Base-by-base conservation (phyloP, 2,113 vertebrate genomes). In the Notarius quadriscutis region DNA sequence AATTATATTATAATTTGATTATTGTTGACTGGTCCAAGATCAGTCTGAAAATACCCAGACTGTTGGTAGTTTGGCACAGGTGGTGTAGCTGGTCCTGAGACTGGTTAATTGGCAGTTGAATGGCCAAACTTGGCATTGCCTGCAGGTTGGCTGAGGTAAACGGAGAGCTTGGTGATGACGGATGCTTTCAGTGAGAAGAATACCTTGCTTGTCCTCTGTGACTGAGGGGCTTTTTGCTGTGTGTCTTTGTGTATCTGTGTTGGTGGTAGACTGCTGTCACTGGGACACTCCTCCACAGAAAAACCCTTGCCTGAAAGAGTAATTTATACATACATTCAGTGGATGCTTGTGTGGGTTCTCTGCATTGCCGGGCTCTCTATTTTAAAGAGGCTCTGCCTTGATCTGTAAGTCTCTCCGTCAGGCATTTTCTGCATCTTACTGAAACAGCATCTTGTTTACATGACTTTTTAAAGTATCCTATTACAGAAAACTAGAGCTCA, bases 121-220 rank as follows among this genome's bases (percentile, higher is more conserved):
- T 82, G 82, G 77, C 74, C 82, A 65, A 78, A 85, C 82, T 90
- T 90, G 89, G 90, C 91, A 88, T 69, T 60, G 80, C 22, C 7
- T 11, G 27, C 69, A 84, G 90, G 86, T 89, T 84, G 60, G 63
- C 69, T 89, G 86, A 89, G 87, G 87, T 91, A 84, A 82, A 91
- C 86, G 84, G 86, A 88, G 86, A 87, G 81, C 71, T 83, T 84
- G 83, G 87, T 58, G 72, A 86, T 81, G 85, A 87, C 60, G 84
- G 88, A 88, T 22, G 25, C 51, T 57, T n/a, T 71, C 81, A 85
- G 30, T 34, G 78, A 74, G 82, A 88, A 89, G 87, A 92, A 92
- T 90, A 79, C 82, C 74, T 53, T 22, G 34, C 72, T 92, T 91
- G 90, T 92, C 74, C 87, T 81, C n/a, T n/a, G 78, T 86, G 84